Conservation (phyloP, 2,797 vertebrate species). For the Coreius guichenoti region DNA sequence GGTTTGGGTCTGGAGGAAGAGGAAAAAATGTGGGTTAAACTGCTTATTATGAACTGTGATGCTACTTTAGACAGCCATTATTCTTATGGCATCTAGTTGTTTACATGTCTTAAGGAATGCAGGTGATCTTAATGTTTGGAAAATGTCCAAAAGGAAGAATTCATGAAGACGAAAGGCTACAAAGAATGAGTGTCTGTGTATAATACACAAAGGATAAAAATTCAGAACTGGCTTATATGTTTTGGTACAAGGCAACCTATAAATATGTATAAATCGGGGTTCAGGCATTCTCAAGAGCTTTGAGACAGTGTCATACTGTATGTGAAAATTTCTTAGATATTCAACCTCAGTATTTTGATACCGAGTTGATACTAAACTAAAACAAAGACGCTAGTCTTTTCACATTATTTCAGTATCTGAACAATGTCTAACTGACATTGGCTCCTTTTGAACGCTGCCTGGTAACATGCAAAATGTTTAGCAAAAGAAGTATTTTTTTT, state of each 20-base stretch:
- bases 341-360: background rate
- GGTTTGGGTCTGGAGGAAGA: conserved; percentile 73
- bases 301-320: background rate
- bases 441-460: background rate
- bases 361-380: background rate
- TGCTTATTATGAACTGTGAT: background rate
- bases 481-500: background rate
- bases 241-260: conserved; percentile 42
- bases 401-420: background rate
- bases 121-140: conserved; percentile 10
- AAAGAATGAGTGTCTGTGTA: background rate
- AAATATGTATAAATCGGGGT: conserved; percentile 36
- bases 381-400: background rate
- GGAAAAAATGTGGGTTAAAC: background rate
- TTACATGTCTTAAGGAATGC: background rate
- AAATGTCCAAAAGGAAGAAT: background rate
- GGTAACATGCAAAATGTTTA: conserved; percentile 10
- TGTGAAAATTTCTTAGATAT: background rate
- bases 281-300: background rate
- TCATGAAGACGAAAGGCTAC: background rate
- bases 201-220: conserved; percentile 24
- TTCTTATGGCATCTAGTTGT: background rate
- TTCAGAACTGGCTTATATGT: conserved; percentile 37
- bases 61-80: background rate
- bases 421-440: background rate